Conservation (phyloP, 2,888 invertebrate genomes). For the Drymonia ruficornis region DNA sequence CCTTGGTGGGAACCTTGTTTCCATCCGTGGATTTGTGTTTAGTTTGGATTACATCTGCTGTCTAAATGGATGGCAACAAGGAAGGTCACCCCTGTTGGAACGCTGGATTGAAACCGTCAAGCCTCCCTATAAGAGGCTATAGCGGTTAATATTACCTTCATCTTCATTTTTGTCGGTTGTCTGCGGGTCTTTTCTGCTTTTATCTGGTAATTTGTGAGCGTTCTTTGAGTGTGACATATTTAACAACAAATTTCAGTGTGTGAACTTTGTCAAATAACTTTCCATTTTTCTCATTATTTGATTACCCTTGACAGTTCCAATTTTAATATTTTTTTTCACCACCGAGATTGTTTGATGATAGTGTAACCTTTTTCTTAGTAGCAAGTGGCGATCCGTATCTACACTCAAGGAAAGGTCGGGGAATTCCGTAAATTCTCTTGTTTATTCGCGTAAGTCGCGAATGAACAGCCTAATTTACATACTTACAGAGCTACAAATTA, state of each 20-base stretch:
- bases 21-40: too few relatives aligned
- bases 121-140: too few relatives aligned
- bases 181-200: conserved; percentile 61
- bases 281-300: conserved; percentile 69
- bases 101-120: too few relatives aligned
- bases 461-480: too few relatives aligned
- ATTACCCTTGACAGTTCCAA: conserved; percentile 65
- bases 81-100: too few relatives aligned
- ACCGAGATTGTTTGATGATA: background rate
- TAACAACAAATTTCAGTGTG: conserved; percentile 80
- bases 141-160: conserved; percentile 69
- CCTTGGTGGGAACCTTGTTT: too few relatives aligned
- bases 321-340: conserved; percentile 53
- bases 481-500: too few relatives aligned
- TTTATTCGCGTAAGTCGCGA: too few relatives aligned
- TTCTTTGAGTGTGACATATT: conserved; percentile 81
- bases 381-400: background rate
- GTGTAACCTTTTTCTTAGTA: background rate
- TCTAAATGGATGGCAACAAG: too few relatives aligned
- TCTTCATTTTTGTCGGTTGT: conserved; percentile 54
- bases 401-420: too few relatives aligned
- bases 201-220: conserved; percentile 71
- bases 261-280: conserved; percentile 76
- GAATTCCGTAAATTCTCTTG: too few relatives aligned
- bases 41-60: too few relatives aligned